A percentile compares a stretch with the other conserved stretches of the same genome.
Evolutionary conservation across 35 echinoderm and acorn worm species (phyloP).

Genomic region (Hemicentrotus pulcherrimus): DNA sequence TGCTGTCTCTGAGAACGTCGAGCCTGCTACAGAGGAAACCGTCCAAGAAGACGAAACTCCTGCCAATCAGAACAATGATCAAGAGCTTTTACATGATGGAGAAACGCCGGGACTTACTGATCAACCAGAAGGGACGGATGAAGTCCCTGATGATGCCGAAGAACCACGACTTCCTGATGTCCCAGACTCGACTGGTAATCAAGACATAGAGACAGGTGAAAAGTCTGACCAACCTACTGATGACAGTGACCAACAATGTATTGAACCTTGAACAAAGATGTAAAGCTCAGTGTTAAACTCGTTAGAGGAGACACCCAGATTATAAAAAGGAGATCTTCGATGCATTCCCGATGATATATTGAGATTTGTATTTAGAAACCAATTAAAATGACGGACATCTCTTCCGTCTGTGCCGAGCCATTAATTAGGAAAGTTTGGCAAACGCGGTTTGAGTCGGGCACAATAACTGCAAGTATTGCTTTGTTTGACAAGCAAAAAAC

Average conservation of each 20-base stretch:
- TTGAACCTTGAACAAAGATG: not conserved
- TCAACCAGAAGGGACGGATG: not conserved
- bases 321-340: too few relatives aligned
- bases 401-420: too few relatives aligned
- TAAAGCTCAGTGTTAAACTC: not conserved
- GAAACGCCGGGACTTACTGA: not conserved
- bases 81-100: not conserved
- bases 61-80: not conserved
- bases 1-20: not conserved
- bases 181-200: not conserved
- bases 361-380: too few relatives aligned
- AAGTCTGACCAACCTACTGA: not conserved
- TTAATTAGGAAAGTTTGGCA: too few relatives aligned
- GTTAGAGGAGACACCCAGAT: too few relatives aligned
- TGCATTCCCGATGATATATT: too few relatives aligned
- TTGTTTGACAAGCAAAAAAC: too few relatives aligned
- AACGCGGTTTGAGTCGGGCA: too few relatives aligned
- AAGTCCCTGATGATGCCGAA: not conserved
- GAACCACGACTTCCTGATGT: not conserved
- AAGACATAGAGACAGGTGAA: not conserved
- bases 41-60: not conserved
- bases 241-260: not conserved
- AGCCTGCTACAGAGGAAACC: not conserved
- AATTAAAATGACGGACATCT: too few relatives aligned
- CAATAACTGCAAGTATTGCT: too few relatives aligned